Conservation (phyloP, 2,797 vertebrate species). For the Tinamus major region DNA sequence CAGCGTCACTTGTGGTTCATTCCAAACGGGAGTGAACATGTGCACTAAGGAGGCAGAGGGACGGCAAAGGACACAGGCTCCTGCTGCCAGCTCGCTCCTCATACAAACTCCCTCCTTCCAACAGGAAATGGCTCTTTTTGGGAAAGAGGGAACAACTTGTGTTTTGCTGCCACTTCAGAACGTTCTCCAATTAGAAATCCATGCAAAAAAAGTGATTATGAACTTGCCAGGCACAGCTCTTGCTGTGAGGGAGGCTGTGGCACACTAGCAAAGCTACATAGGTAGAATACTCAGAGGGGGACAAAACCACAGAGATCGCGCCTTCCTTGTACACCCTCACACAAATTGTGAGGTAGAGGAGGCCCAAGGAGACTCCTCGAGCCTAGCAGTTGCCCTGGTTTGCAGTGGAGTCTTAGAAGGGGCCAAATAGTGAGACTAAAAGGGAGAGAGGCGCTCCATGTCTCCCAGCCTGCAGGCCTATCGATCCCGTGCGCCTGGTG, state of each 20-base stretch:
- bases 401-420: not conserved
- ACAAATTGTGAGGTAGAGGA: not conserved
- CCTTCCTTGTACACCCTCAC: not conserved
- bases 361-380: not conserved
- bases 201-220: conserved; percentile 58
- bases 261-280: conserved; percentile 12
- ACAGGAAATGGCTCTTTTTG: conserved; percentile 50
- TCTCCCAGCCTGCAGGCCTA: not conserved
- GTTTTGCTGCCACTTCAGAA: conserved; percentile 66
- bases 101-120: conserved; percentile 61
- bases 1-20: conserved; percentile 47
- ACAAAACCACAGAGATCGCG: not conserved
- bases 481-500: no score
- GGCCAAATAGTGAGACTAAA: not conserved
- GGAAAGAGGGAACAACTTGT: conserved; percentile 60
- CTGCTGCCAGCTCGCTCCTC: conserved; percentile 54
- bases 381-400: not conserved
- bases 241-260: conserved; percentile 23
- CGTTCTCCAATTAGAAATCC: conserved; percentile 59
- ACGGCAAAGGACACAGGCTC: not conserved
- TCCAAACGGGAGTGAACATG: conserved; percentile 3
- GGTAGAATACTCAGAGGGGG: not conserved
- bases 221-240: conserved; percentile 41
- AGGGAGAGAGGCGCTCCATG: not conserved
- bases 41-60: not conserved